These are phyloP conservation scores for Pyrrhia umbra DNA, from an alignment of 2,888 invertebrate species.

Conservation along the genomic window DNA sequence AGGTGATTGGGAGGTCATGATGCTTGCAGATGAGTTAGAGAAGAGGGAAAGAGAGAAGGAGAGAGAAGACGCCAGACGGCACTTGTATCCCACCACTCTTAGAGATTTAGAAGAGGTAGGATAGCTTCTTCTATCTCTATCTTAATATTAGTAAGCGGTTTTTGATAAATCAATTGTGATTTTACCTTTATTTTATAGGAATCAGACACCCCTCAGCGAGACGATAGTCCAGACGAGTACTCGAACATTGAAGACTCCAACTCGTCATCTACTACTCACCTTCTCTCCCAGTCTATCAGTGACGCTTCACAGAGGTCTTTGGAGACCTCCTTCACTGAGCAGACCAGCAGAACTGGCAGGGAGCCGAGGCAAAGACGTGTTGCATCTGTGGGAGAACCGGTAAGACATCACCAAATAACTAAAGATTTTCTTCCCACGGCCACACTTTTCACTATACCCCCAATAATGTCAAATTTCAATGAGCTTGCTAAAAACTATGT, in stretches of 20 bases:
- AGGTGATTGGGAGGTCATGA: constrained; percentile 94
- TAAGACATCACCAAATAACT: constrained; percentile 31
- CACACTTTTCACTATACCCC: too few species aligned
- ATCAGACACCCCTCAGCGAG: constrained; percentile 84
- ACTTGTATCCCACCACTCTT: constrained; percentile 80
- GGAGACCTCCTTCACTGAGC: constrained; percentile 84
- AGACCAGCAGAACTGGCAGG: constrained; percentile 60
- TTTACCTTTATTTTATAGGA: constrained; percentile 68
- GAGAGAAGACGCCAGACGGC: constrained; percentile 78
- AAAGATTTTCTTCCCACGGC: background rate
- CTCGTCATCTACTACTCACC: constrained; percentile 84
- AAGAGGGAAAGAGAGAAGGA: constrained; percentile 87
- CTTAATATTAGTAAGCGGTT: too few species aligned
- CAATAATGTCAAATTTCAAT: too few species aligned
- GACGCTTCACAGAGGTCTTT: constrained; percentile 78
- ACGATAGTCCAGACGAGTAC: constrained; percentile 84
- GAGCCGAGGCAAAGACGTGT: constrained; percentile 73
- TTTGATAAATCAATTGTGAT: too few species aligned
- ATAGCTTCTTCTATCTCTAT: background rate
- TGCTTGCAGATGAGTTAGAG: constrained; percentile 94
- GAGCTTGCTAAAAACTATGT: too few species aligned
- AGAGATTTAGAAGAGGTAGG: constrained; percentile 86
- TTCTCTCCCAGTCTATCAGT: constrained; percentile 81
- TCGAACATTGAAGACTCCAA: constrained; percentile 85
- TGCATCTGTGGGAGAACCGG: constrained; percentile 81